phyloP scores from a whole-genome alignment of 1,140 invertebrate species.

The Aphidius ervi region DNA sequence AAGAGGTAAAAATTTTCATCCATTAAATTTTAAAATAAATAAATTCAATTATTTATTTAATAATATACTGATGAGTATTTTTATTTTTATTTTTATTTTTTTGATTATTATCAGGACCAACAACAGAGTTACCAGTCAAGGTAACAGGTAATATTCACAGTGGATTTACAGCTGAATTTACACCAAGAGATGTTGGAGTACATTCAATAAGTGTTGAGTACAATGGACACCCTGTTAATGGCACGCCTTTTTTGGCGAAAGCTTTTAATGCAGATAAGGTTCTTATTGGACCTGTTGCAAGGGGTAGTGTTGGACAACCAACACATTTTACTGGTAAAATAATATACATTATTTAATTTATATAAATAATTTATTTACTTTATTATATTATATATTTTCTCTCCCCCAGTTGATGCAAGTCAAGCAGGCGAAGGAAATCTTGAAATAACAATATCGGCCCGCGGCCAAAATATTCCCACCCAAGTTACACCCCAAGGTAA shows the following conservation, averaged over 20 bases:
- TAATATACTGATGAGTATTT: slow-evolving; percentile 4
- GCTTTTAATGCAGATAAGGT: slow-evolving; percentile 90
- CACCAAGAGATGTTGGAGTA: slow-evolving; percentile 82
- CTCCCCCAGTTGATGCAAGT: slow-evolving; percentile 80
- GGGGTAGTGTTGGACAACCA: slow-evolving; percentile 76
- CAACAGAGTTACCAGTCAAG: slow-evolving; percentile 77
- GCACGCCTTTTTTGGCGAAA: slow-evolving; percentile 89
- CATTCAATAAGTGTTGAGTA: slow-evolving; percentile 88
- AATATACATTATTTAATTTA: slow-evolving; percentile 12
- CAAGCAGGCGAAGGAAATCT: slow-evolving; percentile 96
- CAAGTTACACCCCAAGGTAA: slow-evolving; percentile 93
- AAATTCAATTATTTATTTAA: slow-evolving; percentile 6
- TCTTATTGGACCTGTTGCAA: slow-evolving; percentile 77
- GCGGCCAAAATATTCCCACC: slow-evolving; percentile 91
- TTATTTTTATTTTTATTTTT: too few relatives aligned
- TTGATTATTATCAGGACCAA: slow-evolving; percentile 57
- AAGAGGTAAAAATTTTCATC: slow-evolving; percentile 54
- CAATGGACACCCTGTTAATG: slow-evolving; percentile 83
- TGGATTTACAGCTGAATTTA: slow-evolving; percentile 87
- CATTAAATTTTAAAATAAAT: neutral
- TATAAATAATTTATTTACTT: neutral
- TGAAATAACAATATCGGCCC: slow-evolving; percentile 92
- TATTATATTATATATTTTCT: slow-evolving; percentile 18
- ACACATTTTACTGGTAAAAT: slow-evolving; percentile 76
- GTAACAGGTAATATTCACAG: slow-evolving; percentile 83